Evolutionary conservation across 2,113 vertebrate genomes (phyloP).

Genomic region (Zosterops borbonicus): DNA sequence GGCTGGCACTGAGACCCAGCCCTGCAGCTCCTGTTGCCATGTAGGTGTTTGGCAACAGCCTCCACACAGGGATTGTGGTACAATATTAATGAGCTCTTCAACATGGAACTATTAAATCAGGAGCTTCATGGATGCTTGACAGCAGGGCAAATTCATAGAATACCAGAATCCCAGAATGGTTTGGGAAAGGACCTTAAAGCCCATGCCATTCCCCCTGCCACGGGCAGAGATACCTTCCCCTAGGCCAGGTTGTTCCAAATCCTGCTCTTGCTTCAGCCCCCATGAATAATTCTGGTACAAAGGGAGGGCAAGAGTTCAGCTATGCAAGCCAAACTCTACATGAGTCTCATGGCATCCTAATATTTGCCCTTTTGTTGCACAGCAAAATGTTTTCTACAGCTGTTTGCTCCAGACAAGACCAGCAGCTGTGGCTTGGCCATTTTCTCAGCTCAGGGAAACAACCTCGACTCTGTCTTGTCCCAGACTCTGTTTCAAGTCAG

Average conservation of each 20-base stretch:
- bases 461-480: not conserved
- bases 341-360: not conserved
- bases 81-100: not conserved
- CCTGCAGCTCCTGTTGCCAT: not conserved
- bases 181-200: not conserved
- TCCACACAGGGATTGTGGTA: not conserved
- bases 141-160: not conserved
- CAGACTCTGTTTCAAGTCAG: not conserved
- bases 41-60: not conserved
- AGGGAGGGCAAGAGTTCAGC: not conserved
- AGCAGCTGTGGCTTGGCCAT: slow-evolving; percentile 46
- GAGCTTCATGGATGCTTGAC: not conserved
- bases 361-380: slow-evolving; percentile 13
- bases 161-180: not conserved
- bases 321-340: not conserved
- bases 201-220: not conserved
- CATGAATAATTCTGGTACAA: not conserved
- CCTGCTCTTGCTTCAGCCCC: not conserved
- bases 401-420: slow-evolving; percentile 5
- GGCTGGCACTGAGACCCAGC: not conserved
- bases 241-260: not conserved
- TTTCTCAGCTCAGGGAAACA: slow-evolving; percentile 30
- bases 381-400: slow-evolving; percentile 47
- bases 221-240: not conserved
- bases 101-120: not conserved